Base-by-base conservation (phyloP, 2,888 invertebrate genomes). In the Ernsta delagoae region DNA sequence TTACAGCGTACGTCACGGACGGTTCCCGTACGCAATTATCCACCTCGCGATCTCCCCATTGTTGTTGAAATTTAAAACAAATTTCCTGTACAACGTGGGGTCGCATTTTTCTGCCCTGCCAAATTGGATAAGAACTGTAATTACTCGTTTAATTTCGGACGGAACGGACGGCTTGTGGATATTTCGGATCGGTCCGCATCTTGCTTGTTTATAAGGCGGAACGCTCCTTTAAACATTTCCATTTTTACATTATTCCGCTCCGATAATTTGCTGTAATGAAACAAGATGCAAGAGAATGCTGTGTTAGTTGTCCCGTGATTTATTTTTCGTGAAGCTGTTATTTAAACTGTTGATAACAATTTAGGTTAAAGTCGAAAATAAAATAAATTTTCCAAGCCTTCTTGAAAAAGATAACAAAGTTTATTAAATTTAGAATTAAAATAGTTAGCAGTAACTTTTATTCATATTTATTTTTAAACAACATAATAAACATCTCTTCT, bases 51-150 rank as follows among this genome's bases (percentile, higher is more conserved):
- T 93, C 91, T 90, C 86, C 87, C 92, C 92, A 93, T 92, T 93
- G 92, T 93, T 92, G 90, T 91, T 87, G 91, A 93, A 92, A 90
- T 92, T 92, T 91, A 89, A 93, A 93, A 92, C 92, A 92, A 92
- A 92, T 93, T 92, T 91, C 90, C 90, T 89, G 88, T 87, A 82
- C 84, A 83, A 86, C 75, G 88, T 89, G 89, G 91, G 92, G 92
- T 89, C 92, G 89, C 84, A 83, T 92, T 92, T 91, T 91, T 90
- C 88, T 89, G 87, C 86, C 84, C 86, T 84, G 88, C 89, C 89
- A 91, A 93, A 93, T 92, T 93, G 92, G 91, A 90, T 93, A 92
- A 92, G 88, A 87, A 90, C 90, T 85, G 88, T 41, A 41, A 41
- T 41, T 91, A 90, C 83, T 86, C 87, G 87, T 87, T 90, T 87